Evolutionary conservation across 1,140 invertebrate species (phyloP), one percentile per base, ranked within the genome.

Genomic region (Drosophila carrolli): DNA sequence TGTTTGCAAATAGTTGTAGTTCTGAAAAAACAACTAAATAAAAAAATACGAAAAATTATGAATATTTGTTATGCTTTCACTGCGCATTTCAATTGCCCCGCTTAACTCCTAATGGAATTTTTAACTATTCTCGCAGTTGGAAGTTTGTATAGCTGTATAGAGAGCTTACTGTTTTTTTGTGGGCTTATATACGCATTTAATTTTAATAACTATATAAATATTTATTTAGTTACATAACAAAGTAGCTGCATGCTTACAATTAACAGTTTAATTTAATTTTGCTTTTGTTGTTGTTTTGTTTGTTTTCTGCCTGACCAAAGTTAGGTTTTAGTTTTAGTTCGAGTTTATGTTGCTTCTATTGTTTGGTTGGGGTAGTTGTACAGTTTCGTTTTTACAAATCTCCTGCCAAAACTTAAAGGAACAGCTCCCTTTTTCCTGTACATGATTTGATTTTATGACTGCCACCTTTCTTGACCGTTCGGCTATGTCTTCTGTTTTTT

Each of bases 161-260:
- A 16, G 55, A 41, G 47, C 38, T 58, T 55, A 66, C 23, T 66
- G 13, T 50, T 37, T 51, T 19, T 54, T 14, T 63, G 50, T 59
- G 19, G 55, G 48, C 77, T 46, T 51, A 73, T 75, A 41, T 55
- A 59, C 67, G 50, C 62, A 68, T 76, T 77, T 77, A 60, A 63
- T 66, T 37, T 88, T 88, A 82, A 82, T 86, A 59, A 67, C 70
- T 82, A 82, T 75, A 66, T 82, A 79, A 86, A 82, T 86, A 82
- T 86, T 88, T 83, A 81, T 81, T 78, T 86, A 82, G 70, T 79
- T 70, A 79, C 83, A 89, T 83, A 88, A 89, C 83, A 89, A 83
- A 89, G 79, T 86, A 78, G 75, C 65, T 88, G 71, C 75, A 68
- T 74, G 71, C 71, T 88, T 83, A 79, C 59, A 79, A 74, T 78